Evolutionary conservation across 2,888 invertebrate genomes (phyloP).

Genomic region (Philereme transversata): DNA sequence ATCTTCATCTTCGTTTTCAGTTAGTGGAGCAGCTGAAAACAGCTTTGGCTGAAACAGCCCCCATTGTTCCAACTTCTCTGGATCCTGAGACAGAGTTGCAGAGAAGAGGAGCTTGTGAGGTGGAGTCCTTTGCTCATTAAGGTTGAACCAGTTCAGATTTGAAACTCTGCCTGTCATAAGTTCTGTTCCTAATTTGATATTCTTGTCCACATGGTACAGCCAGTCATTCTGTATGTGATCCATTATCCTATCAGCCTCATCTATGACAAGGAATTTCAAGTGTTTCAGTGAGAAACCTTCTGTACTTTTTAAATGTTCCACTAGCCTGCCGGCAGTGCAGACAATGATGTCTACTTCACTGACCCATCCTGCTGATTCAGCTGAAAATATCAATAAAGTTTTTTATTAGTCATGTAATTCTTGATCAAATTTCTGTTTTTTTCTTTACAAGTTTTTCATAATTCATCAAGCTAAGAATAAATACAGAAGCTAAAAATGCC

Average conservation of each 20-base stretch:
- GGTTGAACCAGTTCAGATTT: slow-evolving; percentile 76
- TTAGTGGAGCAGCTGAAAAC: slow-evolving; percentile 88
- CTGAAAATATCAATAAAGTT: slow-evolving; percentile 58
- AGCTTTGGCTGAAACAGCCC: slow-evolving; percentile 96
- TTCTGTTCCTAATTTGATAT: slow-evolving; percentile 83
- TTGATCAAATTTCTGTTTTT: neutral
- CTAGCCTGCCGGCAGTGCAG: slow-evolving; percentile 96
- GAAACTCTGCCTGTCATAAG: slow-evolving; percentile 76
- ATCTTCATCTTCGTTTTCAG: slow-evolving; percentile 60
- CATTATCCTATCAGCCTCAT: slow-evolving; percentile 98
- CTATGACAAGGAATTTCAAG: slow-evolving; percentile 93
- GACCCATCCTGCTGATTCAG: slow-evolving; percentile 82
- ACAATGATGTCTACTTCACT: slow-evolving; percentile 92
- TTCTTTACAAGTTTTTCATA: neutral
- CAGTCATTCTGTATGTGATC: slow-evolving; percentile 96
- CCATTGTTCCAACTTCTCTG: slow-evolving; percentile 95
- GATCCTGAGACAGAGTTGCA: slow-evolving; percentile 98
- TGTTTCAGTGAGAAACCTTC: slow-evolving; percentile 89
- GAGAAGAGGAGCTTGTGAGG: slow-evolving; percentile 97
- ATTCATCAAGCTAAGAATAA: no score
- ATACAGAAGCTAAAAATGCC: no score
- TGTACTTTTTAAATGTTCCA: slow-evolving; percentile 95
- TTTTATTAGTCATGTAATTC: neutral
- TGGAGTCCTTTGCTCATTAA: slow-evolving; percentile 75
- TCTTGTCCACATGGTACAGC: slow-evolving; percentile 91